Evolutionary conservation across 2,113 vertebrate species (phyloP), one percentile per base, ranked within the genome.

Genomic region (Coregonus clupeaformis): DNA sequence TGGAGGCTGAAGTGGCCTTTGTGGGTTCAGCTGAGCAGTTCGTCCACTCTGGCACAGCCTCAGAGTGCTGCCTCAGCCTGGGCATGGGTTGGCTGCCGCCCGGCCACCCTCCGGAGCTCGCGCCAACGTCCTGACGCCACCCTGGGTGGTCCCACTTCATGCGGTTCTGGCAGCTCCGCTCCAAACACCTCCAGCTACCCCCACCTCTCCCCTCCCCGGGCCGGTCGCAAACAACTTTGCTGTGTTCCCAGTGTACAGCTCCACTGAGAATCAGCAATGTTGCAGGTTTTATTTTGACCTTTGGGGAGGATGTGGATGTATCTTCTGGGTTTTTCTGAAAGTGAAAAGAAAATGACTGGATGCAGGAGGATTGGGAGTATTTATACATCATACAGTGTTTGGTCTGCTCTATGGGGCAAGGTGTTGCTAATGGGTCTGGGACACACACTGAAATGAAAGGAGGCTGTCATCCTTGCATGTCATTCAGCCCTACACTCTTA

Each of bases 91-190:
- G 90, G 84, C 84, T 78, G 86, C 82, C 85, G 22, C 82, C 79
- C 83, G 78, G 83, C 84, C 84, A 74, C 77, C 82, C 85, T 80
- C 86, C 89, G 89, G 90, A 91, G 90, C 82, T 82, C 52, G 76
- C 80, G 90, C 91, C 90, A 92, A 91, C 88, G 85, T 89, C 86
- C 92, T 91, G 90, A 91, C 90, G 88, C 87, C 85, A 84, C 77
- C 83, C 84, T 94, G 93, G 93, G 93, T 93, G 93, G 93, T 92
- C 93, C 68, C 16, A 77, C 88, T 92, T 89, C 90, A 90, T 87
- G 89, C 87, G 85, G 89, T 85, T 89, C 84, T 90, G 90, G 89
- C 89, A 89, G 79, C 82, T 69, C 60, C 63, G 82, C 82, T 82
- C 77, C 49, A 69, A 71, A 68, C 78, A 30, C 70, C 60, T 49